Evolutionary conservation across 2,113 vertebrate genomes (phyloP).

Genomic region (Phylloscopus whistleri): DNA sequence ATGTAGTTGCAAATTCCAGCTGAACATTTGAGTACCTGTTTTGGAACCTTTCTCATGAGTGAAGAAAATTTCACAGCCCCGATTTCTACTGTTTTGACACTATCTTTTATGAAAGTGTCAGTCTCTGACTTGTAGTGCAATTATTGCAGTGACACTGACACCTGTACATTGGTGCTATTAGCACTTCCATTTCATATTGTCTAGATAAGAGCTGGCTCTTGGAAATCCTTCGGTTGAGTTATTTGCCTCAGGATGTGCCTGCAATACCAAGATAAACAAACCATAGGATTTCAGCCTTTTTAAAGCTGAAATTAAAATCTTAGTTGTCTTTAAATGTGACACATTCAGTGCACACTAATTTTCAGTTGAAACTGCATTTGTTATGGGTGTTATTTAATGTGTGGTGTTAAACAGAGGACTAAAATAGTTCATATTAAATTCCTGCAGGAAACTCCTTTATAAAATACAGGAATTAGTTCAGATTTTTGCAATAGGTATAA

Average conservation of each 20-base stretch:
- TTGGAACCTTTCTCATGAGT: neutral
- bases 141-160: conserved; percentile 47
- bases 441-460: neutral
- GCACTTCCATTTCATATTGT: conserved; percentile 28
- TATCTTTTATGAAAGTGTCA: conserved; percentile 38
- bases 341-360: neutral
- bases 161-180: conserved; percentile 49
- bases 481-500: neutral
- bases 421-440: neutral
- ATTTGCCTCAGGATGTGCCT: conserved; percentile 9
- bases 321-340: neutral
- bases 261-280: conserved; percentile 26
- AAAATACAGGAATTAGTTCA: neutral
- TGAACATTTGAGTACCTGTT: neutral
- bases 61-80: conserved; percentile 18
- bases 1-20: neutral
- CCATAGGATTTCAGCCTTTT: neutral
- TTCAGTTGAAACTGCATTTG: conserved; percentile 6
- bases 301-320: neutral
- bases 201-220: conserved; percentile 20
- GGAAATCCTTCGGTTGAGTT: neutral
- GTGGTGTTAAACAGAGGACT: neutral
- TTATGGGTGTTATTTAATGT: neutral
- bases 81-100: conserved; percentile 37
- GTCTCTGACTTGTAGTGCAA: conserved; percentile 20